These are phyloP conservation scores for Mesembrinibis cayennensis DNA, from an alignment of 2,113 vertebrate genomes.

Conservation along the genomic window DNA sequence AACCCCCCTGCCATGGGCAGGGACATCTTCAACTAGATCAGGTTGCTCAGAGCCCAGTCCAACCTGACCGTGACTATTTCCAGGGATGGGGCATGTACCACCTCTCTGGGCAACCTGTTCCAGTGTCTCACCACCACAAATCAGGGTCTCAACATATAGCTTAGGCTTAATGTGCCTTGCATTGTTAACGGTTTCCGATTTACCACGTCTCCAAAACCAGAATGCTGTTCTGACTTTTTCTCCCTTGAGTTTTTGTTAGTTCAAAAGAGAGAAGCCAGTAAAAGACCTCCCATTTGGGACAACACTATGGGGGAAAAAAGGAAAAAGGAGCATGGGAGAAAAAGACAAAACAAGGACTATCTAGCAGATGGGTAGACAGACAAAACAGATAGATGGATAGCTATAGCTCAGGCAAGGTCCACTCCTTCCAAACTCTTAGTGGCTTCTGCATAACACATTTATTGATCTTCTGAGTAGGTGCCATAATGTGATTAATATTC, in stretches of 20 bases:
- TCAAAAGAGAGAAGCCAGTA: neutral
- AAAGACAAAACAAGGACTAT: neutral
- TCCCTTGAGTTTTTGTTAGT: neutral
- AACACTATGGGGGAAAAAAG: neutral
- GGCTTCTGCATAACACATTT: neutral
- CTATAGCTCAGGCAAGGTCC: neutral
- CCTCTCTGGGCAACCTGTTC: neutral
- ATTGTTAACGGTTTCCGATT: neutral
- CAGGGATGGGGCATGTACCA: neutral
- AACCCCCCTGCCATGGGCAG: neutral
- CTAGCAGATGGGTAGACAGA: neutral
- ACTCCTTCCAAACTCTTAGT: neutral
- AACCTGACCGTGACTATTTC: neutral
- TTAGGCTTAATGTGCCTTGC: neutral
- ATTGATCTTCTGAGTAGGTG: neutral
- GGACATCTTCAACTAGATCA: neutral
- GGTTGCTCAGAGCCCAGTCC: neutral
- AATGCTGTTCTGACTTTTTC: neutral
- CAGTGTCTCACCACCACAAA: neutral
- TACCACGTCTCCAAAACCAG: neutral
- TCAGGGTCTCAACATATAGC: neutral
- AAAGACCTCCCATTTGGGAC: neutral
- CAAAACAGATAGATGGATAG: neutral
- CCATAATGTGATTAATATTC: neutral
- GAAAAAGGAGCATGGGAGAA: neutral